phyloP scores from a whole-genome alignment of 2,113 vertebrate genomes.

The Cyprinodon variegatus region DNA sequence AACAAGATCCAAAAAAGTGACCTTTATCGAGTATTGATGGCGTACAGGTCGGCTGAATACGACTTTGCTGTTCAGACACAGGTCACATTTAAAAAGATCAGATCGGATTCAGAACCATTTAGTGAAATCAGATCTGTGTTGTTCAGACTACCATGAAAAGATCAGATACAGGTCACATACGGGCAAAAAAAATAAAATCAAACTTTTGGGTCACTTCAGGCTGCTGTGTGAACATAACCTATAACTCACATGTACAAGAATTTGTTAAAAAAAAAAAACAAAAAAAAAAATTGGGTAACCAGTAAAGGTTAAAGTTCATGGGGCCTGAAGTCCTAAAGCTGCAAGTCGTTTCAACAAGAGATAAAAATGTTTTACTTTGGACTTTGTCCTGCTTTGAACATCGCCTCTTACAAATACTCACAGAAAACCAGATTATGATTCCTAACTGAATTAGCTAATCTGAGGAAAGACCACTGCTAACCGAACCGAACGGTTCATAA shows the following conservation, averaged over 20 bases:
- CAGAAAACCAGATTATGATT: background rate
- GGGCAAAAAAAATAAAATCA: no score
- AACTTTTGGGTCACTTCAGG: no score
- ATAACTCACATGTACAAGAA: background rate
- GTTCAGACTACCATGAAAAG: no score
- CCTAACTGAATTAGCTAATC: background rate
- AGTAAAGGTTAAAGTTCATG: constrained; percentile 20
- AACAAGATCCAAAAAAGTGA: no score
- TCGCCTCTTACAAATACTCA: constrained; percentile 6
- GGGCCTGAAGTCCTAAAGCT: constrained; percentile 12
- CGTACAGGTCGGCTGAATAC: no score
- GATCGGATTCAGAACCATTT: no score
- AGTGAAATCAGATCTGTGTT: no score
- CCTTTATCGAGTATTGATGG: no score
- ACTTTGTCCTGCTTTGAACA: constrained; percentile 34
- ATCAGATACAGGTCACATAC: no score
- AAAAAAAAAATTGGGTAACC: background rate
- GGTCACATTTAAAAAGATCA: no score
- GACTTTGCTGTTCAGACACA: no score
- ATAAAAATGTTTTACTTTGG: constrained; percentile 15
- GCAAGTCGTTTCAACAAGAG: constrained; percentile 25
- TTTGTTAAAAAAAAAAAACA: background rate
- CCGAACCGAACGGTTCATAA: background rate
- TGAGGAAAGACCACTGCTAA: background rate
- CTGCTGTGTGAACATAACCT: background rate